Conservation (phyloP, 2,113 vertebrate genomes). For the Kryptolebias marmoratus region DNA sequence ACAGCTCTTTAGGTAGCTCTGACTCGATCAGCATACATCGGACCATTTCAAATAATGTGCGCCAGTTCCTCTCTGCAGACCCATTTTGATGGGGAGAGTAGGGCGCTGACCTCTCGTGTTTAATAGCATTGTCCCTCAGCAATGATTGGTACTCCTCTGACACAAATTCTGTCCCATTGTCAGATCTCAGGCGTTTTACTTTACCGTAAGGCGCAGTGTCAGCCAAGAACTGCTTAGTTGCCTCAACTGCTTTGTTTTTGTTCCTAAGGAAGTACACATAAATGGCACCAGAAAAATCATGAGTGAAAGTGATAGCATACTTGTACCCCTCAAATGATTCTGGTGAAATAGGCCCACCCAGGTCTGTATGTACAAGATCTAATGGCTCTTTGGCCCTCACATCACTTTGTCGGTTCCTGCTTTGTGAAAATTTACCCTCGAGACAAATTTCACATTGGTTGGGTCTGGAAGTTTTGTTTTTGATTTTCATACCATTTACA, state of each 20-base stretch:
- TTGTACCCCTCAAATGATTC: not conserved
- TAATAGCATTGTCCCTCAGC: too few relatives aligned
- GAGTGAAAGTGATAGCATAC: not conserved
- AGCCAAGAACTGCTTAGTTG: not conserved
- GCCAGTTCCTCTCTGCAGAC: not conserved
- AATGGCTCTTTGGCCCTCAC: not conserved
- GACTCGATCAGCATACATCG: not conserved
- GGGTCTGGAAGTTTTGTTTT: too few relatives aligned
- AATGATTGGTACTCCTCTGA: too few relatives aligned
- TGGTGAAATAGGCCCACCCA: not conserved
- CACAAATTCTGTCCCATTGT: too few relatives aligned
- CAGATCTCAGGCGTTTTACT: too few relatives aligned
- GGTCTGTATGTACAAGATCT: not conserved
- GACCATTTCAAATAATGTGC: not conserved
- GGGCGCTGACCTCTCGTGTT: not conserved
- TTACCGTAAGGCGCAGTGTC: too few relatives aligned
- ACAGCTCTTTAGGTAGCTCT: constrained; percentile 1
- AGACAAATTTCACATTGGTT: too few relatives aligned
- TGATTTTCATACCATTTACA: too few relatives aligned
- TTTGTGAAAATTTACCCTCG: too few relatives aligned
- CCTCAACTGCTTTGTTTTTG: not conserved
- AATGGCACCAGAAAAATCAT: not conserved
- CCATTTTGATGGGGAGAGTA: constrained; percentile 4
- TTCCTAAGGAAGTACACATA: not conserved
- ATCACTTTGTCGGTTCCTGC: not conserved